Evolutionary conservation across 1,140 invertebrate genomes (phyloP).

Genomic region (Bombus haemorrhoidalis): DNA sequence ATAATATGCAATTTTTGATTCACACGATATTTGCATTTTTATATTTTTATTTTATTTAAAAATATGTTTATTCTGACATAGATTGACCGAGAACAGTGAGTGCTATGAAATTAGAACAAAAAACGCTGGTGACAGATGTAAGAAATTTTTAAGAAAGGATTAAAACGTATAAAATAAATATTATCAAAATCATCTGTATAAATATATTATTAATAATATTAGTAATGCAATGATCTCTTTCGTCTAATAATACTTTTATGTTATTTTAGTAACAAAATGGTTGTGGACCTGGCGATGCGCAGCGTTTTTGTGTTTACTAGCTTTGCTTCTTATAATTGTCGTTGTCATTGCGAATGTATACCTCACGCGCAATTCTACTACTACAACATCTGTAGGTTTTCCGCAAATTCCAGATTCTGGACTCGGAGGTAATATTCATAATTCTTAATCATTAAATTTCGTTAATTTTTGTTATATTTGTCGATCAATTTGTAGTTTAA

Average conservation of each 20-base stretch:
- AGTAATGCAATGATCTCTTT: background rate
- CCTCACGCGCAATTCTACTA: background rate
- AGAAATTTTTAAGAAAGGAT: background rate
- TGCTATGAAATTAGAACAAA: background rate
- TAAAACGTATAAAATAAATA: background rate
- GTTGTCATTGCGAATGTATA: slow-evolving; percentile 45
- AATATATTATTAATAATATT: background rate
- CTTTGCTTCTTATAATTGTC: slow-evolving; percentile 55
- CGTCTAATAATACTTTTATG: slow-evolving; percentile 9
- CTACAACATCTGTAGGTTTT: background rate
- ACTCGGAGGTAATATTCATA: slow-evolving; percentile 45
- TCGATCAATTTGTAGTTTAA: background rate
- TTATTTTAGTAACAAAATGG: slow-evolving; percentile 61
- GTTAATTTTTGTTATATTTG: too few relatives aligned
- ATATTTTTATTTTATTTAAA: background rate
- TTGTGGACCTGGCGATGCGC: slow-evolving; percentile 71
- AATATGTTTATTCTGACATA: slow-evolving; percentile 18
- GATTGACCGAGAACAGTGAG: background rate
- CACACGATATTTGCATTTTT: background rate
- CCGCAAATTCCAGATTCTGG: slow-evolving; percentile 57
- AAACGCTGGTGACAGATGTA: background rate
- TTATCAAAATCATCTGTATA: background rate
- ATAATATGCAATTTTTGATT: background rate
- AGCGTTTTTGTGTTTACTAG: slow-evolving; percentile 54
- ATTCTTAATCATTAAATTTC: background rate